Evolutionary conservation across 1,140 invertebrate species (phyloP), one percentile per base, ranked within the genome.

Genomic region (Doryteuthis pealeii): DNA sequence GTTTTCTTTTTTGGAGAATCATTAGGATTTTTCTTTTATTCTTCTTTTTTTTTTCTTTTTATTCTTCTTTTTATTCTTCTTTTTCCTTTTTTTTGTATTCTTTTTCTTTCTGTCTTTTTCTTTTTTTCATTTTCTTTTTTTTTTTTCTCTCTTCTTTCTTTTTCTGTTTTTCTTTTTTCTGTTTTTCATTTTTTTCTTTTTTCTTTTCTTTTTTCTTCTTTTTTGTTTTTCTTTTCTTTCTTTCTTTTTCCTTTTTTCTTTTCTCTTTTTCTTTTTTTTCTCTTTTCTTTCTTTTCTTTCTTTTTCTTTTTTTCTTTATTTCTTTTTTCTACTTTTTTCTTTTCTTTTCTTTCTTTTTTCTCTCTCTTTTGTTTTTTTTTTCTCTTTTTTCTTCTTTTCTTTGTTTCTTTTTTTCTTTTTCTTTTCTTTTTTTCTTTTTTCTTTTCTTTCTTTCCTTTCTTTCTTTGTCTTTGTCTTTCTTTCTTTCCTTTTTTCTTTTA

Each of bases 301-400:
- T 62, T 43, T 10, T 35, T 67, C 14, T 71, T 12, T 76, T 43
- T 58, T 43, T 68, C 68, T 72, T 73, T 8, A 76, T 83, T 80
- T 79, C 82, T 78, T 76, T n/a, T 31, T 68, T 95, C 15, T 87
- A 90, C 92, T 18, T 33, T n/a, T n/a, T n/a, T n/a, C n/a, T n/a
- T n/a, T n/a, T n/a, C n/a, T n/a, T n/a, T n/a, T n/a, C n/a, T n/a
- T 94, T 89, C 93, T 92, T 83, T 92, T 93, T 43, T 26, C 66
- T 33, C 66, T 28, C 26, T 54, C 54, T 22, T 66, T 49, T 73
- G 6, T 73, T 15, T 65, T n/a, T 73, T 15, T 66, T 30, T 73
- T 54, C 31, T 28, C 31, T 18, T 67, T 26, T 65, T 26, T 31
- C 26, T 73, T n/a, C 22, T 35, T 54, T 73, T 54, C n/a, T n/a